Base-by-base conservation (phyloP, 2,113 vertebrate species). In the Anhinga anhinga region DNA sequence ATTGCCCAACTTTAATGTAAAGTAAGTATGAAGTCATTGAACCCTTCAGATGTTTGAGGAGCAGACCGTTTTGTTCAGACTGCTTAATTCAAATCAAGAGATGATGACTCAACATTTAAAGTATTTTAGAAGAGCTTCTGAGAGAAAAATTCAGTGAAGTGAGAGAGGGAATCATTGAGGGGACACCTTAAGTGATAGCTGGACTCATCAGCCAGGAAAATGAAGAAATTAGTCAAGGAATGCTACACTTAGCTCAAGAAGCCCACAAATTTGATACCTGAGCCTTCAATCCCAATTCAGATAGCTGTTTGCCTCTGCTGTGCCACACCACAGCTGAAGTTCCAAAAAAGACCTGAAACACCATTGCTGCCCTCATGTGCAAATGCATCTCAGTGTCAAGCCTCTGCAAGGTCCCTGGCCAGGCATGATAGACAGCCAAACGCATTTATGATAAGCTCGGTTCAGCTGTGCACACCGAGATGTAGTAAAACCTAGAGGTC, bases 71-170 rank as follows among this genome's bases (percentile, higher is more conserved):
- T 9, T n/a, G 82, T 78, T 34, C 44, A 63, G 47, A 32, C 13
- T 2, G 61, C 44, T 93, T 23, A 36, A 93, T 82, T 92, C 87
- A 91, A 80, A 94, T 40, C 62, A 40, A 87, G 62, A 94, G 45
- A 34, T 7, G 55, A 95, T 96, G 96, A 94, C 84, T 81, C 90
- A 92, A 95, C 53, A 93, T 29, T 21, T 10, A 6, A 95, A 94
- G 34, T 58, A 72, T 89, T 66, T 93, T 5, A 80, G 76, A 85
- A 72, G 47, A 74, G 78, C 36, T 83, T 76, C 53, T 0, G 7
- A 30, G 36, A 84, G 47, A 86, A 86, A 66, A 91, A 55, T 17
- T 44, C 83, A 74, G 21, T 12, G 14, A 70, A 73, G 53, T 36
- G 76, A 69, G 40, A 83, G 40, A 83, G 11, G 34, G 38, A 72